Evolutionary conservation across 2,113 vertebrate species (phyloP), one percentile per base, ranked within the genome.

Genomic region (Pygoscelis adeliae): DNA sequence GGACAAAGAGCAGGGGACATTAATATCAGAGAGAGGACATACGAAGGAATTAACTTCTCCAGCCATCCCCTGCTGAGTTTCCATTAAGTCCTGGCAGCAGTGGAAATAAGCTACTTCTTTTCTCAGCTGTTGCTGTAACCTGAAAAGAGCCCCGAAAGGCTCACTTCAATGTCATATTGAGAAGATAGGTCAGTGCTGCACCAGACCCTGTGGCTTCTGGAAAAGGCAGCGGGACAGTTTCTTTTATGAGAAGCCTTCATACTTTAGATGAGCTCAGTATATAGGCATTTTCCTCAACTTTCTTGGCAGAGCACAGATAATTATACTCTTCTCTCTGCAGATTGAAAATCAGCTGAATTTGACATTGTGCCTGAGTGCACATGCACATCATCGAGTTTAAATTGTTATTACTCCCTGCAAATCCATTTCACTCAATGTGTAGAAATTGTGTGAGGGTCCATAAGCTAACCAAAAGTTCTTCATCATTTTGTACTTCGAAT

Each of bases 51-150:
- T 56, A 17, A 52, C 61, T 92, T 92, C 73, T 92, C 47, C 62
- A 93, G 77, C 42, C 47, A 70, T 62, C 10, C 46, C 77, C 44
- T 88, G 62, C 66, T 92, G 78, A 76, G 66, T 86, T 94, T 94
- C 84, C 42, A 82, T 52, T 84, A 89, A 81, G 61, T 72, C 62
- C 83, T 94, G 90, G 52, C 92, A 97, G 77, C 77, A 85, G 22
- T 55, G 20, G 47, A 65, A 94, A 93, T 71, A 78, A 82, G 78
- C 0, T 9, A 38, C 47, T 76, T 85, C 88, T 91, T 93, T 93
- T 63, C 56, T 96, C 94, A 96, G 90, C 90, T 97, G 90, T 96
- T 85, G 73, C 82, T 87, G 82, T 74, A 91, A 90, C 32, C 47
- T 78, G 77, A 93, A 96, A 91, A 79, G 84, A 84, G 38, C 50